phyloP scores from a whole-genome alignment of 2,113 vertebrate species.

The Macheiramphus alcinus region DNA sequence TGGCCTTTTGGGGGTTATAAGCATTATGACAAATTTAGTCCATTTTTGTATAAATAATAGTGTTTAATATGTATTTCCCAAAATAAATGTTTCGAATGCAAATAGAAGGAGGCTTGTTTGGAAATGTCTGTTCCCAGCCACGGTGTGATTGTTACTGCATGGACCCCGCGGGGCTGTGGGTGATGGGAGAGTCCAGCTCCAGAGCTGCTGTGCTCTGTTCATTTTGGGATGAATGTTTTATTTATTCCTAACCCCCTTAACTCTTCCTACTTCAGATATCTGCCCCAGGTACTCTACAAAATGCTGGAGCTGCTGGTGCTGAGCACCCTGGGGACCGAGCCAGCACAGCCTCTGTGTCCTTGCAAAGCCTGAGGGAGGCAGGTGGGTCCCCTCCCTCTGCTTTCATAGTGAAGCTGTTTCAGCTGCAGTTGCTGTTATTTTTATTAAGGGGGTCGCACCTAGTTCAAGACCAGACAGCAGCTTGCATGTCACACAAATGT shows the following conservation, averaged over 20 bases:
- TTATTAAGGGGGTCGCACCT: background rate
- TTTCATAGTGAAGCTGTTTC: background rate
- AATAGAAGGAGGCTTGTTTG: background rate
- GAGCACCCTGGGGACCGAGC: accelerated
- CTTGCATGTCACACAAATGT: accelerated
- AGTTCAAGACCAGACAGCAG: background rate
- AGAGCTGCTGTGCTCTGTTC: background rate
- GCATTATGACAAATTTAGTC: conserved; percentile 81
- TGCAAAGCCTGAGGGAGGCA: background rate
- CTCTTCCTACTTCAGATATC: background rate
- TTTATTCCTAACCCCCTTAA: background rate
- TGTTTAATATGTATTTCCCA: conserved; percentile 92
- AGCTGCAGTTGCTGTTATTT: background rate
- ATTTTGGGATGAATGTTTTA: background rate
- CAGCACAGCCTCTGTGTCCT: background rate
- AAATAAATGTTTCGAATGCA: conserved; percentile 93
- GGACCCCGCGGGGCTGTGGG: accelerated
- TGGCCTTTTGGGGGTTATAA: conserved; percentile 82
- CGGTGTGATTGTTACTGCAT: accelerated
- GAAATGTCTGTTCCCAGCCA: background rate
- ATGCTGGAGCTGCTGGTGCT: background rate
- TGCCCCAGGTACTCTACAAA: background rate
- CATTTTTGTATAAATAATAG: conserved; percentile 89
- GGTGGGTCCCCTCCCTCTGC: background rate
- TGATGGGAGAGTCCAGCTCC: too few relatives aligned